Base-by-base conservation (phyloP, 2,888 invertebrate genomes). In the Synergus laeviventris region DNA sequence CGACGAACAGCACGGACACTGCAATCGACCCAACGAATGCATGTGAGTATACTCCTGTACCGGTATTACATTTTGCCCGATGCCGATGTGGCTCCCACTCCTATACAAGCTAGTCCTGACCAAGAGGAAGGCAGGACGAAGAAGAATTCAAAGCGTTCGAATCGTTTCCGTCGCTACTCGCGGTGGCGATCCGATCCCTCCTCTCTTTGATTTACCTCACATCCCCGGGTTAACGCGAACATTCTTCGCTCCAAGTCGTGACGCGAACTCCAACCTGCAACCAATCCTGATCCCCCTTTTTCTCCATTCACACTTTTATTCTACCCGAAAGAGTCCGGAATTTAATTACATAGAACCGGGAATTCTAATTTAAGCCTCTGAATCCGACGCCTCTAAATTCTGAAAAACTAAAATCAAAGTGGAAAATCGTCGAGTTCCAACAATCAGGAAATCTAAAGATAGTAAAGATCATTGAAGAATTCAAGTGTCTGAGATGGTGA, bases 21-120 rank as follows among this genome's bases (percentile, higher is more conserved):
- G 98, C 93, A 94, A 94, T 90, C 94, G 94, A 91, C 98, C 99
- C 90, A 96, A 97, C 93, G 97, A 98, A 92, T 99, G 99, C 97
- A 94, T 94, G 98, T 98, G 94, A 97, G 98, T 97, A 93, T 91
- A 38, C 74, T 73, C 61, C 77, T 76, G 75, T 82, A 81, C 75
- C 76, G 70, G 64, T 77, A 74, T 77, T 80, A 78, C 80, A 78
- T 81, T 79, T 79, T 75, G 75, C 75, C 82, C 70, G 56, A 56
- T 75, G 49, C 66, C 70, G 31, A 70, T 70, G 49, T 70, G 49
- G 64, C 80, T 60, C 49, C 70, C 70, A 54, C 49, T 49, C 49
- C 31, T 42, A 42, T 42, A n/a, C 70, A 31, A 31, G 16, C 66
- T 70, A 24, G 45, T 70, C 66, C 66, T 70, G 2, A 24, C 45